A percentile compares a stretch with the other conserved stretches of the same genome.
Evolutionary conservation across 2,113 vertebrate genomes (phyloP).

Genomic region (Chaetodon trifascialis): DNA sequence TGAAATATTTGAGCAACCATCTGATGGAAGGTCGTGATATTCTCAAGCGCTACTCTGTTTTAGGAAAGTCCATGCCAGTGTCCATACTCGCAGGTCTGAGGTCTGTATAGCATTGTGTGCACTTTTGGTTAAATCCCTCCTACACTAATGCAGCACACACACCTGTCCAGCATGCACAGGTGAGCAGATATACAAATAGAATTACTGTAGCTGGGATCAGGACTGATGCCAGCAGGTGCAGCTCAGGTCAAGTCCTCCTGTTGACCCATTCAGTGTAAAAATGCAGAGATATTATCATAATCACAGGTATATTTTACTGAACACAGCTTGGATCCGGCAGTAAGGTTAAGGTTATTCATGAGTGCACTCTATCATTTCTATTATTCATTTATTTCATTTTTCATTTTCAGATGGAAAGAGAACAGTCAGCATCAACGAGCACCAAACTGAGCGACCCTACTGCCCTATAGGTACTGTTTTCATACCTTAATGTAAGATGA

Average conservation of each 20-base stretch:
- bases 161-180: neutral
- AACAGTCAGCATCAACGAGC: constrained; percentile 3
- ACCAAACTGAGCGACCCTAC: constrained; percentile 15
- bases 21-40: neutral
- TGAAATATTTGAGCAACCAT: neutral
- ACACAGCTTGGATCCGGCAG: constrained; percentile 29
- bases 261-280: constrained; percentile 51
- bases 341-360: constrained; percentile 63
- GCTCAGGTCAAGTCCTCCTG: constrained; percentile 57
- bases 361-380: constrained; percentile 30
- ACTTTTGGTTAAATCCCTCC: constrained; percentile 17
- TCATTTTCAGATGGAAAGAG: constrained; percentile 46
- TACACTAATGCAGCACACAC: constrained; percentile 8
- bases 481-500: constrained; percentile 33
- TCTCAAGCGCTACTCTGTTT: too few species aligned
- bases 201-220: neutral
- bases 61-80: neutral
- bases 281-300: constrained; percentile 36
- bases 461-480: constrained; percentile 22
- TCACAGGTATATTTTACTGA: constrained; percentile 48
- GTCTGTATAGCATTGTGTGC: neutral
- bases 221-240: constrained; percentile 14
- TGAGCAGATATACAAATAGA: constrained; percentile 13
- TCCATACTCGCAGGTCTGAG: constrained; percentile 8
- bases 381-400: constrained; percentile 51